A percentile compares a stretch with the other conserved stretches of the same genome.
phyloP scores from a whole-genome alignment of 2,888 invertebrate genomes.

The Rotaria sp. region DNA sequence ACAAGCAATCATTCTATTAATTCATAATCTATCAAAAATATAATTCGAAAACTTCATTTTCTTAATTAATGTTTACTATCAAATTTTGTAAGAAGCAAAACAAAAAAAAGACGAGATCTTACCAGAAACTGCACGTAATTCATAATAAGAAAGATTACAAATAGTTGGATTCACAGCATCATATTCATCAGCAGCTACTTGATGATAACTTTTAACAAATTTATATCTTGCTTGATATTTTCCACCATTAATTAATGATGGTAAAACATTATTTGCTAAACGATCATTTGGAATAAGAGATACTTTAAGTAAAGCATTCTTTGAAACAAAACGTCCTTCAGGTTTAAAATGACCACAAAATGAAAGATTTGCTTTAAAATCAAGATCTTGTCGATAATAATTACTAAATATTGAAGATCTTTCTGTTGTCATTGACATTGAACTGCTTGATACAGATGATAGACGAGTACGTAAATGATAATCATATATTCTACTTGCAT shows the following conservation, averaged over 20 bases:
- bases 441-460: neutral
- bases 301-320: neutral
- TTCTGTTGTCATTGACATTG: neutral
- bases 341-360: conserved; percentile 23
- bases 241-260: neutral
- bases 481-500: conserved; percentile 9
- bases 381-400: conserved; percentile 12
- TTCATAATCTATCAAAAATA: too few species aligned
- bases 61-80: too few species aligned
- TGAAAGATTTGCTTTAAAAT: conserved; percentile 22
- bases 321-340: conserved; percentile 10
- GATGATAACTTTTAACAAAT: conserved; percentile 11
- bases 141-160: conserved; percentile 20
- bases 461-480: neutral
- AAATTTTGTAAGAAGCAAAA: too few species aligned
- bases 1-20: too few species aligned
- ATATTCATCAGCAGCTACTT: conserved; percentile 17
- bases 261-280: neutral
- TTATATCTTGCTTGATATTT: conserved; percentile 6
- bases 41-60: too few species aligned
- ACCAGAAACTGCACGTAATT: neutral
- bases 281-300: conserved; percentile 11
- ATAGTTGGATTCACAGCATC: neutral
- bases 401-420: conserved; percentile 12
- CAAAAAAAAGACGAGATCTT: neutral